Conservation (phyloP, 2,888 invertebrate genomes). For the Eristalis tenax region DNA sequence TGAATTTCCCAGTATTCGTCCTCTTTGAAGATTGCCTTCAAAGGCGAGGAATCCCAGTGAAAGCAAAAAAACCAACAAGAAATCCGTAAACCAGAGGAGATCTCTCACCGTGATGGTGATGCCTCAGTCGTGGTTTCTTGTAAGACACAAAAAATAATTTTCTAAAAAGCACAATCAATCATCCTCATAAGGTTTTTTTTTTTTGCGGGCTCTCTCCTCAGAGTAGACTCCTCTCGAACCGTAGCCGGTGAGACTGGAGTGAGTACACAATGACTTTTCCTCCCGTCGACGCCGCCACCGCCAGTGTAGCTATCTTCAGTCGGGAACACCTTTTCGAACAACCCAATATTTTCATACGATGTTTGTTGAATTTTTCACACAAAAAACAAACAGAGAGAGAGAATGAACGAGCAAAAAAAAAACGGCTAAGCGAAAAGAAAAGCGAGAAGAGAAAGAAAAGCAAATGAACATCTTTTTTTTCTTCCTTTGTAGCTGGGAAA, state of each 20-base stretch:
- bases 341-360: slow-evolving; percentile 58
- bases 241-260: neutral
- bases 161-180: slow-evolving; percentile 71
- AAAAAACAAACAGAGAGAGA: neutral
- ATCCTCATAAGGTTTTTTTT: slow-evolving; percentile 42
- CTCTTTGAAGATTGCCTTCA: slow-evolving; percentile 21
- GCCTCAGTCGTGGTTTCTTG: slow-evolving; percentile 18
- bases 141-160: slow-evolving; percentile 62
- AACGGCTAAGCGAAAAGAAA: neutral
- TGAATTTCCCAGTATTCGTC: neutral
- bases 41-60: neutral
- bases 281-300: neutral
- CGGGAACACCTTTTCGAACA: slow-evolving; percentile 50
- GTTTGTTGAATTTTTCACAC: slow-evolving; percentile 55
- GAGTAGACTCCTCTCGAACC: neutral
- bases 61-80: slow-evolving; percentile 1
- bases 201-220: too few relatives aligned
- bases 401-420: neutral
- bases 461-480: slow-evolving; percentile 57
- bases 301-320: slow-evolving; percentile 23
- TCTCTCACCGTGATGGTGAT: neutral
- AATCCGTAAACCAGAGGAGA: neutral
- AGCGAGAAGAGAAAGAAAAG: slow-evolving; percentile 17
- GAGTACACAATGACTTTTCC: slow-evolving; percentile 36
- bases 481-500: slow-evolving; percentile 53